Conservation (phyloP, 2,113 vertebrate genomes). For the Nothobranchius furzeri region DNA sequence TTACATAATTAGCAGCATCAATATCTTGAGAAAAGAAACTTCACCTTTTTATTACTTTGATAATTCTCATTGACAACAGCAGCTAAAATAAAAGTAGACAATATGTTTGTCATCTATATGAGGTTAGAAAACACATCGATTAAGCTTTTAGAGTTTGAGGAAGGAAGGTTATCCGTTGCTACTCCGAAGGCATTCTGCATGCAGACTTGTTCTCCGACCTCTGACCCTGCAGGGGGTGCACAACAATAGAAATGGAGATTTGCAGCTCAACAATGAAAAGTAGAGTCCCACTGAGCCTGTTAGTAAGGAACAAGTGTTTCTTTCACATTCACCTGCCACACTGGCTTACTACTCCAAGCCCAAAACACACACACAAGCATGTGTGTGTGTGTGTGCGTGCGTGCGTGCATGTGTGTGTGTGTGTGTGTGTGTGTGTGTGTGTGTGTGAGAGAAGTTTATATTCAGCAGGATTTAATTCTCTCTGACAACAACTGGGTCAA, state of each 20-base stretch:
- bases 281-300: conserved; percentile 13
- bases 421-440: too few species aligned
- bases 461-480: conserved; percentile 56
- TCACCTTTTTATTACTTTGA: too few species aligned
- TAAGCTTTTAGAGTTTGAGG: not conserved
- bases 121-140: not conserved
- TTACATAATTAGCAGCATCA: too few species aligned
- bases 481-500: conserved; percentile 54
- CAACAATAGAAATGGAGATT: conserved; percentile 30
- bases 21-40: too few species aligned
- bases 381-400: not conserved
- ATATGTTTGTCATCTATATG: not conserved
- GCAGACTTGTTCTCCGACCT: conserved; percentile 30
- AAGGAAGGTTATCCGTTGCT: not conserved
- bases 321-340: conserved; percentile 34
- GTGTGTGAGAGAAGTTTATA: not conserved
- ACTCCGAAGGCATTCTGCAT: conserved; percentile 2
- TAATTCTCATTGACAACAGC: too few species aligned
- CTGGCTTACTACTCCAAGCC: conserved; percentile 17
- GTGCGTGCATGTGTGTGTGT: too few species aligned
- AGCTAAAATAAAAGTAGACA: not conserved
- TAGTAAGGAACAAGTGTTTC: conserved; percentile 10
- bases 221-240: conserved; percentile 5
- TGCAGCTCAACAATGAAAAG: conserved; percentile 3
- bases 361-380: conserved; percentile 16